Conservation (phyloP, 2,888 invertebrate genomes). For the Eristalinus aeneus region DNA sequence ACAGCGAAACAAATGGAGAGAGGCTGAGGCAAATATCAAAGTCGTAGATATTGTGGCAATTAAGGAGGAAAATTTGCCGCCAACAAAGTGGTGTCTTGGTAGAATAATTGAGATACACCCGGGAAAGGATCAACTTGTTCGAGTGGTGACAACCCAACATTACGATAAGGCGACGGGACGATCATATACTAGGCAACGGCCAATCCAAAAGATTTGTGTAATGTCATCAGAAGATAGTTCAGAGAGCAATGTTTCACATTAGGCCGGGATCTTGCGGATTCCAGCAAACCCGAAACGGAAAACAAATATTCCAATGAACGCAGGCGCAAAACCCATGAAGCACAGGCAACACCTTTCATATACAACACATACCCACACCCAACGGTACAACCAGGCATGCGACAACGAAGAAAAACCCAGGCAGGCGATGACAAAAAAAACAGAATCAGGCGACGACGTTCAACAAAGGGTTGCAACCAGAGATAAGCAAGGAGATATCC, state of each 20-base stretch:
- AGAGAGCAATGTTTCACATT: conserved; percentile 34
- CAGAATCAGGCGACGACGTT: too few species aligned
- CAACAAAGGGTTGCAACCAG: too few species aligned
- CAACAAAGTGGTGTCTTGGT: conserved; percentile 72
- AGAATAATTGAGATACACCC: conserved; percentile 68
- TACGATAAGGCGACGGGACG: conserved; percentile 13
- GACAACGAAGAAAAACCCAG: too few species aligned
- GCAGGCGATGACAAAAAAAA: too few species aligned
- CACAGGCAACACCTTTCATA: too few species aligned
- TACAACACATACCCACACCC: too few species aligned
- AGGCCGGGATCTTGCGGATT: conserved; percentile 25
- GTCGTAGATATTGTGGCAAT: conserved; percentile 72
- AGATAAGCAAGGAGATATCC: too few species aligned
- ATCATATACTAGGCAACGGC: conserved; percentile 5
- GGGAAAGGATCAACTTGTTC: conserved; percentile 71
- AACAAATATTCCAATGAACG: too few species aligned
- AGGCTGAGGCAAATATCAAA: conserved; percentile 12
- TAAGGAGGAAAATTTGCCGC: conserved; percentile 72
- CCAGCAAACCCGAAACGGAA: too few species aligned
- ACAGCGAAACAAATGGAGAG: conserved; percentile 21
- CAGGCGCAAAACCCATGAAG: too few species aligned
- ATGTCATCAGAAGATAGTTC: conserved; percentile 7
- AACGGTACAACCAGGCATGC: too few species aligned
- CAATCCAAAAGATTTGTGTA: conserved; percentile 9
- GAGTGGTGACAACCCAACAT: conserved; percentile 50